Percentiles rank a stretch among this genome's conserved stretches.
Evolutionary conservation across 2,888 invertebrate species (phyloP).

Genomic region (Drosophila parthenogenetica): DNA sequence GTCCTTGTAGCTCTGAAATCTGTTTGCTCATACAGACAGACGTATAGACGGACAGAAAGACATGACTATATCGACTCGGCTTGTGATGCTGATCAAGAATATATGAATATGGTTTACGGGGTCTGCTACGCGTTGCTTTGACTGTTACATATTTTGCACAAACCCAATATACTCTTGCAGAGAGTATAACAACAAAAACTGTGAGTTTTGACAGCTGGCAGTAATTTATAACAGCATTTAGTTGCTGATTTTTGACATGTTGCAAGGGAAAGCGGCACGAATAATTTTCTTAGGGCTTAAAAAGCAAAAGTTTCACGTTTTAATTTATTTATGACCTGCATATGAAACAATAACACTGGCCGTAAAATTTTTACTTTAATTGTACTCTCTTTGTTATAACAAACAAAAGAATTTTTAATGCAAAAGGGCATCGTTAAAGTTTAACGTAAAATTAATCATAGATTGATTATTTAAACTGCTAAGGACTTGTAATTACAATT

Average conservation of each 20-base stretch:
- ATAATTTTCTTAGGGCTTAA: slow-evolving; percentile 29
- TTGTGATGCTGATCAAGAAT: too few relatives aligned
- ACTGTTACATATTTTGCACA: too few relatives aligned
- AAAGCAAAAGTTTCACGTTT: slow-evolving; percentile 34
- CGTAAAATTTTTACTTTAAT: too few relatives aligned
- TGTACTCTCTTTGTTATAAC: not conserved
- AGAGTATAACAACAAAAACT: slow-evolving; percentile 60
- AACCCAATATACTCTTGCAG: too few relatives aligned
- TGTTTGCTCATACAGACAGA: too few relatives aligned
- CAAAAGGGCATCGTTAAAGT: slow-evolving; percentile 30
- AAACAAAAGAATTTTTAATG: slow-evolving; percentile 21
- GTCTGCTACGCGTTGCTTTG: too few relatives aligned
- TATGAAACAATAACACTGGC: slow-evolving; percentile 42
- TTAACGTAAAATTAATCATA: slow-evolving; percentile 4
- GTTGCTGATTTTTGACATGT: slow-evolving; percentile 65
- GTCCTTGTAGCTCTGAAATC: too few relatives aligned
- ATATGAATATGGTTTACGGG: too few relatives aligned
- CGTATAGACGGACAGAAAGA: too few relatives aligned
- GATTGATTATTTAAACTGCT: not conserved
- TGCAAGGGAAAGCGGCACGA: slow-evolving; percentile 33
- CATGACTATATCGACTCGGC: too few relatives aligned
- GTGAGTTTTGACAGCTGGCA: slow-evolving; percentile 60
- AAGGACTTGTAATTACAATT: not conserved
- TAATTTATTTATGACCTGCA: slow-evolving; percentile 45
- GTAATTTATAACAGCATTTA: slow-evolving; percentile 75